Evolutionary conservation across 2,797 vertebrate species (phyloP).

Genomic region (Rhodeus uyekii): DNA sequence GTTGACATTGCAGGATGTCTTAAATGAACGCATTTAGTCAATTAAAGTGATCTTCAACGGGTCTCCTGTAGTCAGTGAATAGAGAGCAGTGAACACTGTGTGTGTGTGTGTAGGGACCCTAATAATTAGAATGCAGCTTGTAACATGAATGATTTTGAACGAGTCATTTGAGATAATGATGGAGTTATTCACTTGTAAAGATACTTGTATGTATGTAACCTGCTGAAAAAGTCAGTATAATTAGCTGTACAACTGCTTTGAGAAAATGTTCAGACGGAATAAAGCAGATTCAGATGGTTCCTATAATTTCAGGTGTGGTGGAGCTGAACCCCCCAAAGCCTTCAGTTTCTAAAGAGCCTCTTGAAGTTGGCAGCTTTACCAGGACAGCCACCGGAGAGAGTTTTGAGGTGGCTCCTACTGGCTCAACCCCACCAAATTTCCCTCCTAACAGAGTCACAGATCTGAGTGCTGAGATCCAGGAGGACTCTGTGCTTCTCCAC

Average conservation of each 20-base stretch:
- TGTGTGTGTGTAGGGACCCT: too few species aligned
- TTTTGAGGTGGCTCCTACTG: slow-evolving; percentile 58
- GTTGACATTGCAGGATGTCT: too few species aligned
- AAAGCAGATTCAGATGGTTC: not conserved
- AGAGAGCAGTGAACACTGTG: too few species aligned
- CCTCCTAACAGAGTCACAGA: slow-evolving; percentile 66
- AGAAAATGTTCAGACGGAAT: not conserved
- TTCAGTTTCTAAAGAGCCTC: slow-evolving; percentile 19
- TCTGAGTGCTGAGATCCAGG: slow-evolving; percentile 60
- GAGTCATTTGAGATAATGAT: too few species aligned
- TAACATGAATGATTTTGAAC: too few species aligned
- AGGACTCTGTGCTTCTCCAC: slow-evolving; percentile 61
- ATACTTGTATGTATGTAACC: too few species aligned
- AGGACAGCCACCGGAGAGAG: slow-evolving; percentile 61
- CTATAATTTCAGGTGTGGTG: slow-evolving; percentile 60
- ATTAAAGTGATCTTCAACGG: too few species aligned
- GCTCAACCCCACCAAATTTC: not conserved
- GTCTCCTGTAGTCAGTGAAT: too few species aligned
- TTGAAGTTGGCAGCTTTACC: slow-evolving; percentile 57
- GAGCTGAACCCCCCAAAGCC: slow-evolving; percentile 67
- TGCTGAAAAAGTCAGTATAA: not conserved
- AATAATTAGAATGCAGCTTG: too few species aligned
- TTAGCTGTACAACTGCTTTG: too few species aligned
- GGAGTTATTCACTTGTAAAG: too few species aligned
- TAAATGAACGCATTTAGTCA: too few species aligned